A percentile compares a stretch with the other conserved stretches of the same genome.
Evolutionary conservation across 2,888 invertebrate species (phyloP).

Genomic region (Laspeyria flexula): DNA sequence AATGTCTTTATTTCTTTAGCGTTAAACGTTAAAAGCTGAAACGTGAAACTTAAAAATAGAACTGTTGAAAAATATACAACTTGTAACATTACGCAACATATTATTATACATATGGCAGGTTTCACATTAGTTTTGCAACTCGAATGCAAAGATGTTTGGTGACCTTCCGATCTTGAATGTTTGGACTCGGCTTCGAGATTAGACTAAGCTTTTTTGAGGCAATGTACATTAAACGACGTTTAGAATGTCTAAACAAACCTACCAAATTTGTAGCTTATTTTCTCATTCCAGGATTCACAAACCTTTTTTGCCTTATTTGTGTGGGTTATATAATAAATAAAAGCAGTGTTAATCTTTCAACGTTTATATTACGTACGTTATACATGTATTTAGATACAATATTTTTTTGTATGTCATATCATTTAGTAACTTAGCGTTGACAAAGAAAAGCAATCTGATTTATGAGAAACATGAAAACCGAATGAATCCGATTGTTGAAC

Average conservation of each 20-base stretch:
- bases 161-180: background rate
- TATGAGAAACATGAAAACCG: conserved; percentile 28
- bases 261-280: background rate
- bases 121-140: too few relatives aligned
- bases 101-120: too few relatives aligned
- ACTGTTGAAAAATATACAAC: background rate
- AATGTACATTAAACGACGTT: background rate
- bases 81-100: too few relatives aligned
- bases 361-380: conserved; percentile 43
- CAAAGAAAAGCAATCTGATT: conserved; percentile 35
- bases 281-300: background rate
- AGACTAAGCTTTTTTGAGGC: background rate
- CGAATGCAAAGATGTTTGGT: background rate
- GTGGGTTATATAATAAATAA: conserved; percentile 14
- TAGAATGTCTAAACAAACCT: background rate
- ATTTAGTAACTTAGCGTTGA: conserved; percentile 41
- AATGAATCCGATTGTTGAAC: conserved; percentile 42
- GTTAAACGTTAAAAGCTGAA: background rate
- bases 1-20: background rate
- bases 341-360: conserved; percentile 48
- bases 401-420: conserved; percentile 42
- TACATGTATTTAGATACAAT: conserved; percentile 40
- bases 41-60: background rate
- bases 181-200: background rate
- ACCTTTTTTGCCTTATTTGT: background rate